Conservation (phyloP, 2,888 invertebrate genomes). For the Perizoma affinitatum region DNA sequence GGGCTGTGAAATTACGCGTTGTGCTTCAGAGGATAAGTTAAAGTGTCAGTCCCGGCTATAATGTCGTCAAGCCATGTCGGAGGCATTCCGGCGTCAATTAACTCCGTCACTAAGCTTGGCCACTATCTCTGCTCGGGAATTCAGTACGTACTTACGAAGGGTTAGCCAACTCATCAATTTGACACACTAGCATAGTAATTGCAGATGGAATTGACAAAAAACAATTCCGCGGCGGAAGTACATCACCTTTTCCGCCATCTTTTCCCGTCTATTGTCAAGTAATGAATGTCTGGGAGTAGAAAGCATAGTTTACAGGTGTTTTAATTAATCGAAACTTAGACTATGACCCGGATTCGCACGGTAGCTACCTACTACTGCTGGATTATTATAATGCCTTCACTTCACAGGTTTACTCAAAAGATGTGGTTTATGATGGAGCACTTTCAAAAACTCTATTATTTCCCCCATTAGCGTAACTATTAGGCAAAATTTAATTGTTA, state of each 20-base stretch:
- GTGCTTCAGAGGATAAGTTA: no score
- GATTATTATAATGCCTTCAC: slow-evolving; percentile 1
- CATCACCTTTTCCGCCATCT: slow-evolving; percentile 50
- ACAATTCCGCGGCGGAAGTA: slow-evolving; percentile 47
- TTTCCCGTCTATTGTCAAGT: slow-evolving; percentile 59
- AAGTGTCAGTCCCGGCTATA: no score
- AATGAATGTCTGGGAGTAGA: slow-evolving; percentile 42
- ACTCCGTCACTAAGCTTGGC: no score
- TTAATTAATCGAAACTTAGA: slow-evolving; percentile 19
- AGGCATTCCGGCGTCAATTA: no score
- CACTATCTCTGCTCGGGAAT: no score
- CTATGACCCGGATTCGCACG: slow-evolving; percentile 19
- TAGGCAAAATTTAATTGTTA: no score
- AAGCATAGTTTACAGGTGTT: slow-evolving; percentile 41
- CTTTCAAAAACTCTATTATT: neutral
- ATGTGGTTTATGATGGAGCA: neutral
- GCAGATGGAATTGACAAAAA: slow-evolving; percentile 41
- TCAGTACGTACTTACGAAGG: no score
- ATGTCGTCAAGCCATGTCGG: no score
- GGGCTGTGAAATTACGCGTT: no score
- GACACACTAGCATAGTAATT: slow-evolving; percentile 39
- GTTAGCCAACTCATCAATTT: slow-evolving; percentile 27
- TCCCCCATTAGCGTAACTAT: no score
- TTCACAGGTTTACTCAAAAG: slow-evolving; percentile 1
- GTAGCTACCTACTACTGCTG: neutral